These are phyloP conservation scores for Odocoileus virginianus DNA, from an alignment of 2,113 vertebrate species.

Conservation along the genomic window DNA sequence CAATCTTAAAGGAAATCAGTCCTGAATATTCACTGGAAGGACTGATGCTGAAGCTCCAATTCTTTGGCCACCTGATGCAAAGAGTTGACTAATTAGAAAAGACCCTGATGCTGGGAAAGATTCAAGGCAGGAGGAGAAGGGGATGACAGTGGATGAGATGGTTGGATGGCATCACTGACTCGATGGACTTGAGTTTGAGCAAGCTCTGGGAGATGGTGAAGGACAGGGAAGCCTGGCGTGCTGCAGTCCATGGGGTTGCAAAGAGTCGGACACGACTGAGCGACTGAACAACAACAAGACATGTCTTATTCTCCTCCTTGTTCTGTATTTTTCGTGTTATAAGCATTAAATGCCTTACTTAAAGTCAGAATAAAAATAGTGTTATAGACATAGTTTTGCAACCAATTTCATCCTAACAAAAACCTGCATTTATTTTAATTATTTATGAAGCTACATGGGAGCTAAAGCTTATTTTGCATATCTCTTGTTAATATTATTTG, in stretches of 20 bases:
- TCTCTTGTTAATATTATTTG: background rate
- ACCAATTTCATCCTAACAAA: background rate
- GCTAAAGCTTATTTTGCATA: background rate
- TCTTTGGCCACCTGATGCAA: background rate
- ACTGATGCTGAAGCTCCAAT: background rate
- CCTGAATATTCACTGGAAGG: background rate
- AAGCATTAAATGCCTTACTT: background rate
- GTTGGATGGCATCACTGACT: background rate
- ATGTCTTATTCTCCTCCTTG: background rate
- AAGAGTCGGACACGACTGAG: background rate
- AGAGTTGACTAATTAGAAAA: background rate
- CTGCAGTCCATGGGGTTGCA: background rate
- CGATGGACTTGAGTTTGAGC: background rate
- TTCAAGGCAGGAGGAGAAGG: background rate
- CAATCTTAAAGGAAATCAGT: background rate
- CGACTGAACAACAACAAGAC: background rate
- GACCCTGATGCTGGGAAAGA: background rate
- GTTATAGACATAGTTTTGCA: background rate
- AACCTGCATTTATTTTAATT: background rate
- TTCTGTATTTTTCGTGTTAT: background rate
- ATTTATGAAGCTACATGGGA: background rate
- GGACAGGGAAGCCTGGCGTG: background rate
- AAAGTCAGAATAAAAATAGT: background rate
- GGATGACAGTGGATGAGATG: background rate
- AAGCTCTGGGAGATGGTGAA: background rate